A percentile compares a stretch with the other conserved stretches of the same genome.
phyloP scores from a whole-genome alignment of 2,888 invertebrate genomes.

The Brenthis hecate region DNA sequence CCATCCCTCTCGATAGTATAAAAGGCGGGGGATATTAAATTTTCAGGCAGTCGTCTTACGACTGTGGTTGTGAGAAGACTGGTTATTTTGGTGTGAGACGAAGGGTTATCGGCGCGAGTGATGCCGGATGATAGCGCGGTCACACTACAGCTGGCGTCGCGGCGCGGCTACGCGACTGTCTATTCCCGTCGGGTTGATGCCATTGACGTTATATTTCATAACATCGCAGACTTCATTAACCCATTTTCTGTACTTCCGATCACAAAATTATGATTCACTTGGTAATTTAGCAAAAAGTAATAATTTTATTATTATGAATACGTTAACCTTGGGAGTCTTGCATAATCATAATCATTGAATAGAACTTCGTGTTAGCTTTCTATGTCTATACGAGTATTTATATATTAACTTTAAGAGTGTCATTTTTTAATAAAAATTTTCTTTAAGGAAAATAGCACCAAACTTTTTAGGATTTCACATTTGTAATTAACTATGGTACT shows the following conservation, averaged over 20 bases:
- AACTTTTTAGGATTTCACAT: conserved; percentile 16
- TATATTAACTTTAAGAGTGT: too few relatives aligned
- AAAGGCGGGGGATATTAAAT: conserved; percentile 60
- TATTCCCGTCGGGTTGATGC: conserved; percentile 81
- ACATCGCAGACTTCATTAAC: conserved; percentile 72
- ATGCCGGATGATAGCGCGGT: conserved; percentile 75
- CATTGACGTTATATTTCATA: conserved; percentile 76
- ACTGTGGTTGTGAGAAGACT: conserved; percentile 74
- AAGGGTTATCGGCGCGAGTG: conserved; percentile 74
- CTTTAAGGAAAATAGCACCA: conserved; percentile 1
- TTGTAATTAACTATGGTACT: conserved; percentile 24
- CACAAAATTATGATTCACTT: conserved; percentile 7
- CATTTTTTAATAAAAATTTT: neutral
- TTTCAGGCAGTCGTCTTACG: conserved; percentile 72
- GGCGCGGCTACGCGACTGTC: conserved; percentile 71
- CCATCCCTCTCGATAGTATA: conserved; percentile 78
- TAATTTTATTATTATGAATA: too few relatives aligned
- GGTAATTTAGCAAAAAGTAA: neutral
- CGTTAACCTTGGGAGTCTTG: too few relatives aligned
- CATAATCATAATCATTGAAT: too few relatives aligned
- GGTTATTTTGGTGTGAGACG: conserved; percentile 72
- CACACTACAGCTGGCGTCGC: conserved; percentile 73
- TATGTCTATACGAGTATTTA: too few relatives aligned
- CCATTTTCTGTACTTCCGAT: neutral
- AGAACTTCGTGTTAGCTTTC: too few relatives aligned